These are phyloP conservation scores for Paramormyrops hopkinsi DNA, from an alignment of 2,797 vertebrate species.

Conservation along the genomic window DNA sequence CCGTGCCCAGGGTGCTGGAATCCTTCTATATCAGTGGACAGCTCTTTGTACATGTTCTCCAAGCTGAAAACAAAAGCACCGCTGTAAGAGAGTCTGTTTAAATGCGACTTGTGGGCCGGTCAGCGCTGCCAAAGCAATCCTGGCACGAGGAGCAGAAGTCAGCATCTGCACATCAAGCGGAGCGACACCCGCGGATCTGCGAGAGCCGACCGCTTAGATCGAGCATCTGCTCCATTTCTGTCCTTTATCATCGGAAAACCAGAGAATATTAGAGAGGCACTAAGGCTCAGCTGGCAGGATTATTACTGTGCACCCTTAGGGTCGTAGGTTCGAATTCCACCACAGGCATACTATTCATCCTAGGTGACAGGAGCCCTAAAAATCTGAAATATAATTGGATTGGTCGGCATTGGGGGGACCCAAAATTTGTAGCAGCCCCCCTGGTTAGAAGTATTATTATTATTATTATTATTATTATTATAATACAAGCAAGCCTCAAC, in stretches of 20 bases:
- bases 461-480: background rate
- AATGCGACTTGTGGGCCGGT: background rate
- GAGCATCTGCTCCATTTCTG: background rate
- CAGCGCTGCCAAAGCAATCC: background rate
- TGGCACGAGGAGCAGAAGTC: background rate
- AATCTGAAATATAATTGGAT: background rate
- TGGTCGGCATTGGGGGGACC: background rate
- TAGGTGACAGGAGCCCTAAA: background rate
- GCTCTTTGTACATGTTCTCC: conserved; percentile 75
- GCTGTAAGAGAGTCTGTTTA: background rate
- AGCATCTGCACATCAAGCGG: background rate
- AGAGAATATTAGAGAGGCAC: background rate
- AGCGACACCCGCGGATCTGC: background rate
- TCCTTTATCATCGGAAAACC: background rate
- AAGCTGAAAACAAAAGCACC: conserved; percentile 50
- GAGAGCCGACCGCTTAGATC: background rate
- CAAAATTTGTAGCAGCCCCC: background rate
- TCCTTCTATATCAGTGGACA: conserved; percentile 64
- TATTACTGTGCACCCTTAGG: background rate
- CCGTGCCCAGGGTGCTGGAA: conserved; percentile 74
- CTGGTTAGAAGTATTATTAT: background rate
- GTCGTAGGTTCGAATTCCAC: background rate
- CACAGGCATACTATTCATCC: background rate
- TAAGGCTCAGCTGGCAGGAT: background rate
- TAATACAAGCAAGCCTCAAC: background rate